A percentile compares a stretch with the other conserved stretches of the same genome.
phyloP scores from a whole-genome alignment of 2,113 vertebrate species.

The Aix galericulata region DNA sequence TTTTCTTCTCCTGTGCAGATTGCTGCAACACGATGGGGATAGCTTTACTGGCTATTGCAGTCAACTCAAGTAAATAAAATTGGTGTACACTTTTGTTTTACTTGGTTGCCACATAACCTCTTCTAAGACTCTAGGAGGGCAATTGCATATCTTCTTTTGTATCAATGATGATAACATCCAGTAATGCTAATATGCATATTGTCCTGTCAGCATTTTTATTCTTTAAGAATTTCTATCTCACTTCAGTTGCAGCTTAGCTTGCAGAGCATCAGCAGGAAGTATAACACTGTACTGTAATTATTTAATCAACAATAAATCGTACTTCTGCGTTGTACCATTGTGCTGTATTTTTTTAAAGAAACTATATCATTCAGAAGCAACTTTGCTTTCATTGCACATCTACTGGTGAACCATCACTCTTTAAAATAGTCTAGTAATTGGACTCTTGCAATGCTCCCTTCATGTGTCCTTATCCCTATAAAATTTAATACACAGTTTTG shows the following conservation, averaged over 20 bases:
- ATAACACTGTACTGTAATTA: neutral
- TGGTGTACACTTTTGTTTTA: neutral
- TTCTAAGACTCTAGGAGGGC: constrained; percentile 12
- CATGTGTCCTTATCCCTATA: neutral
- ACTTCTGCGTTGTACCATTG: neutral
- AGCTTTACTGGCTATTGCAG: constrained; percentile 26
- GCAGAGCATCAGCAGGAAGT: constrained; percentile 6
- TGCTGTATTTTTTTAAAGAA: neutral
- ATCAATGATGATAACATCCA: neutral
- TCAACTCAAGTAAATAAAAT: constrained; percentile 33
- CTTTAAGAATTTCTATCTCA: constrained; percentile 19
- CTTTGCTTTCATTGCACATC: neutral
- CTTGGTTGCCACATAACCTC: neutral
- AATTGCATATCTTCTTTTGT: neutral
- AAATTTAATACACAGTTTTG: neutral
- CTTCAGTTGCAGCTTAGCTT: constrained; percentile 20
- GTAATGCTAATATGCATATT: neutral
- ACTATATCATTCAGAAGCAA: neutral
- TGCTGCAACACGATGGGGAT: neutral
- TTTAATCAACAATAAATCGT: constrained; percentile 35
- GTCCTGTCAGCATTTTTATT: constrained; percentile 23
- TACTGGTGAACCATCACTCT: neutral
- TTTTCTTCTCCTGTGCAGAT: constrained; percentile 9
- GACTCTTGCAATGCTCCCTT: neutral
- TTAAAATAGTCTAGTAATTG: neutral